phyloP scores from a whole-genome alignment of 2,888 invertebrate genomes.

The Volucella inanis region DNA sequence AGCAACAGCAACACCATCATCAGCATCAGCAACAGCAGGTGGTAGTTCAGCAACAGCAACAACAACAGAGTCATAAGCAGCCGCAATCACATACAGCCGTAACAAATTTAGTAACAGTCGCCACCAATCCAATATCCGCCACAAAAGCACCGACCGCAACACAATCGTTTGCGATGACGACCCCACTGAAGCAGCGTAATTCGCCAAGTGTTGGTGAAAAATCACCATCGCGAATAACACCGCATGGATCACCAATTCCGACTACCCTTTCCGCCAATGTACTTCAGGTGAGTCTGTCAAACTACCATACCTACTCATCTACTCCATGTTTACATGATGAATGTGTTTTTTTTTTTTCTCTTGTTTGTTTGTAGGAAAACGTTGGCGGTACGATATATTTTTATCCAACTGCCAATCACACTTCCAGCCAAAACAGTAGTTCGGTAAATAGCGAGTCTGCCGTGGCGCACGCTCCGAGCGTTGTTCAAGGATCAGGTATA shows the following conservation, averaged over 20 bases:
- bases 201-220: constrained; percentile 82
- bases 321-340: not conserved
- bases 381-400: constrained; percentile 98
- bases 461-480: constrained; percentile 79
- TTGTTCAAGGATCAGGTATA: constrained; percentile 77
- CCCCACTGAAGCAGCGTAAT: constrained; percentile 80
- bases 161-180: constrained; percentile 79
- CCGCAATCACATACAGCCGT: constrained; percentile 73
- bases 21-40: constrained; percentile 65
- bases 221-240: constrained; percentile 84
- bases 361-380: constrained; percentile 87
- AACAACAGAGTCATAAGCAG: constrained; percentile 72
- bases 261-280: constrained; percentile 81
- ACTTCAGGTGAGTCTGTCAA: constrained; percentile 80
- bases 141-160: constrained; percentile 77
- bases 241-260: constrained; percentile 84
- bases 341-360: not conserved
- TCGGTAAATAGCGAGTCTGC: constrained; percentile 80
- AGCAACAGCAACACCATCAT: constrained; percentile 76
- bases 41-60: constrained; percentile 72
- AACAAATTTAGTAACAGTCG: constrained; percentile 64
- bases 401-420: constrained; percentile 87
- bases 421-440: constrained; percentile 82
- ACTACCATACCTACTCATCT: no score
- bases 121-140: constrained; percentile 70